Evolutionary conservation across 1,140 invertebrate genomes (phyloP), one percentile per base, ranked within the genome.

Genomic region (Panagrolaimus sp.): DNA sequence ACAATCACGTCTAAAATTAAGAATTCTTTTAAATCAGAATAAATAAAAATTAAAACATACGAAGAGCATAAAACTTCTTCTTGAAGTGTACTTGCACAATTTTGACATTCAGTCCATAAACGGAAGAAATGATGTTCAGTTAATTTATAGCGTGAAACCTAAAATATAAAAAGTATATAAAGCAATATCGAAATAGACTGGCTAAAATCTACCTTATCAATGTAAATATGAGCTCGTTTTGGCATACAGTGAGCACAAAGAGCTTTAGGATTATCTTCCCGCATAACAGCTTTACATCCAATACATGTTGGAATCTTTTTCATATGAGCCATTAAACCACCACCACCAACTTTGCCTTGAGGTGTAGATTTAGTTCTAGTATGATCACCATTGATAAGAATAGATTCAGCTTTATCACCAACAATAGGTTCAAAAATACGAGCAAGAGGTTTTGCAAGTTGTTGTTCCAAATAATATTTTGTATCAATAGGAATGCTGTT

Each of bases 351-450:
- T 86, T 91, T 93, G 0, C 93, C 96, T n/a, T 91, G 95, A 0
- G 92, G 91, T 57, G 96, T 88, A 7, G 91, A 91, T 83, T 91
- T 94, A 0, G 91, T 92, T 64, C 92, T 87, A 0, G 95, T 98
- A 79, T 98, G 96, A 79, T 98, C 95, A 16, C 96, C 96, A 82
- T 89, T 84, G 65, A 46, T 84, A 5, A 93, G 82, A 72, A 90
- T 86, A 0, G 92, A 93, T 85, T 96, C 92, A 0, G 93, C 92
- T 83, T 92, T 95, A 47, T 98, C 93, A 0, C 94, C 94, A 14
- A 98, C 86, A 80, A 99, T 96, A 2, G 96, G 96, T 82, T 98
- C 93, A 86, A 99, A 98, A 78, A 99, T 98, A 74, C 96, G 87
- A 11, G 96, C 82, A 48, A 99, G 85, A 3, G 96, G 96, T 84